These are phyloP conservation scores for Meleagris gallopavo DNA, from an alignment of 2,113 vertebrate genomes.

Conservation along the genomic window DNA sequence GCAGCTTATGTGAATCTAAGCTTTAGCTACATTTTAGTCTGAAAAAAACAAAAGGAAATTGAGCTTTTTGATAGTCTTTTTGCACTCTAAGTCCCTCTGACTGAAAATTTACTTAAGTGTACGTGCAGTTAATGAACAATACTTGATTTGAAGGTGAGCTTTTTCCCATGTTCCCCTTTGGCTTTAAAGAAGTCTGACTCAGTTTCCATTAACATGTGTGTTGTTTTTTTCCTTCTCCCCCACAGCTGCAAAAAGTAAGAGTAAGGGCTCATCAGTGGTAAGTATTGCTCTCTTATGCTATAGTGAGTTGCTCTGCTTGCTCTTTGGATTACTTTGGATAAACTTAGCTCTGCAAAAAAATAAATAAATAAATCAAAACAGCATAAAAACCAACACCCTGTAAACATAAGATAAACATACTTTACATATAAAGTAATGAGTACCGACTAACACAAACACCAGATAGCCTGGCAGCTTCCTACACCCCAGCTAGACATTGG, in stretches of 20 bases:
- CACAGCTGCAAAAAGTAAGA: neutral
- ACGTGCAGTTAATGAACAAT: neutral
- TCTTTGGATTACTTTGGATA: neutral
- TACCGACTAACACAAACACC: neutral
- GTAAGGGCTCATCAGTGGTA: neutral
- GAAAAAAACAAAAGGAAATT: neutral
- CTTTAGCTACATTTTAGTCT: neutral
- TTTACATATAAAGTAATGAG: neutral
- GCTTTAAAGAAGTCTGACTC: neutral
- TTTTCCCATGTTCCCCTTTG: neutral
- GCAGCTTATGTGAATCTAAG: neutral
- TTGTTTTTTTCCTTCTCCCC: neutral
- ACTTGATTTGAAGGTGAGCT: neutral
- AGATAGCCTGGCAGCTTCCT: neutral
- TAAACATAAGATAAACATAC: neutral
- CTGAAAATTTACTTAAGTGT: neutral
- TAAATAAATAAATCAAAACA: neutral
- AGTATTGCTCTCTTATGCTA: neutral
- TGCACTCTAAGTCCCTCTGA: neutral
- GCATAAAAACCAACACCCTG: neutral
- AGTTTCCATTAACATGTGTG: neutral
- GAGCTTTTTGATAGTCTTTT: neutral
- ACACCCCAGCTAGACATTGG: neutral
- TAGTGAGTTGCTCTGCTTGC: neutral
- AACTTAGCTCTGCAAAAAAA: neutral